A percentile compares a stretch with the other conserved stretches of the same genome.
Conservation (phyloP, 2,888 invertebrate genomes). For the Agrotis exclamationis region DNA sequence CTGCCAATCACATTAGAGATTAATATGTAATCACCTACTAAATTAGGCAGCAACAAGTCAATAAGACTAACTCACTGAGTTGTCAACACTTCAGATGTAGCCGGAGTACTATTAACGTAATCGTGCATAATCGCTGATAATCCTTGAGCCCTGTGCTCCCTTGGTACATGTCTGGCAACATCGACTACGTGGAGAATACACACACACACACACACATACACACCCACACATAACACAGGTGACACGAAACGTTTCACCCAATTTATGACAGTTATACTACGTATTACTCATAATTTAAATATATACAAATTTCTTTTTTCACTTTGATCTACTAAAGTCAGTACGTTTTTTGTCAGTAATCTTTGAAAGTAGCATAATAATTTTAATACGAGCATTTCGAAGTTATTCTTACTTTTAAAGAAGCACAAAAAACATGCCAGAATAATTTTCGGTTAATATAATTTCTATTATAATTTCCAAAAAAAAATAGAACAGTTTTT, state of each 20-base stretch:
- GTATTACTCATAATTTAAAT: not conserved
- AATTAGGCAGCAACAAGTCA: constrained; percentile 9
- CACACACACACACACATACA: not conserved
- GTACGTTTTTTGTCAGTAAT: not conserved
- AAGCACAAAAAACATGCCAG: not conserved
- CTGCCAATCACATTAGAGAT: constrained; percentile 6
- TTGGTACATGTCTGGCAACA: not conserved
- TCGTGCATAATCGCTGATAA: constrained; percentile 18
- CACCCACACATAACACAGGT: not conserved
- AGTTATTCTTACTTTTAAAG: not conserved
- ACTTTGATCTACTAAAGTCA: not conserved
- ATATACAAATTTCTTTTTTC: not conserved
- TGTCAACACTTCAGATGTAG: not conserved
- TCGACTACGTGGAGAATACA: not conserved
- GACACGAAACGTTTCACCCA: not conserved
- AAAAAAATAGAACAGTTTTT: too few relatives aligned
- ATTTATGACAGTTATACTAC: not conserved
- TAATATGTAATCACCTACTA: constrained; percentile 12
- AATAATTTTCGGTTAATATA: too few relatives aligned
- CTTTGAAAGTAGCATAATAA: not conserved
- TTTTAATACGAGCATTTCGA: not conserved
- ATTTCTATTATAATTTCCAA: too few relatives aligned
- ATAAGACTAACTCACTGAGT: not conserved
- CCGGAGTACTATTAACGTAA: constrained; percentile 4
- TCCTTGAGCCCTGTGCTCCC: not conserved